These are phyloP conservation scores for Chloroceryle inda DNA, from an alignment of 2,797 vertebrate genomes.

Conservation along the genomic window DNA sequence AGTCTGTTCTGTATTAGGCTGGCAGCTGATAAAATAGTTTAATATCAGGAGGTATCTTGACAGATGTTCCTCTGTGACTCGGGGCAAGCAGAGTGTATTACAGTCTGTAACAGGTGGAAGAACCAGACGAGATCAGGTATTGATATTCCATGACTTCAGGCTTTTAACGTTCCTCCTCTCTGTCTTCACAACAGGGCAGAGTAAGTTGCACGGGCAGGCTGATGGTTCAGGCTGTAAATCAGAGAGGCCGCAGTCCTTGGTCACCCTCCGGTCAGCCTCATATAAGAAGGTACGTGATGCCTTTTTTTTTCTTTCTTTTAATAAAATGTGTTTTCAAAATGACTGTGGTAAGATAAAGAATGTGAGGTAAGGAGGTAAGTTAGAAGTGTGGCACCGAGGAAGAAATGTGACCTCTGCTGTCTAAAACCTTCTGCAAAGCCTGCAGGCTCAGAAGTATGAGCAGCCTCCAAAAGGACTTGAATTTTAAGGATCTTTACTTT, in stretches of 20 bases:
- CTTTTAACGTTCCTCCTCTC: not conserved
- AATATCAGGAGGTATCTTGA: not conserved
- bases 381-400: not conserved
- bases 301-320: not conserved
- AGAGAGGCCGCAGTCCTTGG: conserved; percentile 92
- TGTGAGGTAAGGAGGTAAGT: not conserved
- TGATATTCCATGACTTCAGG: not conserved
- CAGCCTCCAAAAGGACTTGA: not conserved
- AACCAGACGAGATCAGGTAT: not conserved
- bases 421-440: not conserved
- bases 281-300: conserved; percentile 86
- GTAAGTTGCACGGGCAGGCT: conserved; percentile 95
- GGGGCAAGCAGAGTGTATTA: not conserved
- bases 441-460: not conserved
- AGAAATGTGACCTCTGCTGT: not conserved
- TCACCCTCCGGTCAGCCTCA: conserved; percentile 89
- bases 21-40: not conserved
- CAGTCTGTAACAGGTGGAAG: not conserved
- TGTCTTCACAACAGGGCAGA: conserved; percentile 84
- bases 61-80: not conserved
- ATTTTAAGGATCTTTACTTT: not conserved
- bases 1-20: not conserved
- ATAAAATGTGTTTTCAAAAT: not conserved
- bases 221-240: conserved; percentile 99
- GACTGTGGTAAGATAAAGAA: not conserved